Base-by-base conservation (phyloP, 2,113 vertebrate species). In the Ciconia maguari region DNA sequence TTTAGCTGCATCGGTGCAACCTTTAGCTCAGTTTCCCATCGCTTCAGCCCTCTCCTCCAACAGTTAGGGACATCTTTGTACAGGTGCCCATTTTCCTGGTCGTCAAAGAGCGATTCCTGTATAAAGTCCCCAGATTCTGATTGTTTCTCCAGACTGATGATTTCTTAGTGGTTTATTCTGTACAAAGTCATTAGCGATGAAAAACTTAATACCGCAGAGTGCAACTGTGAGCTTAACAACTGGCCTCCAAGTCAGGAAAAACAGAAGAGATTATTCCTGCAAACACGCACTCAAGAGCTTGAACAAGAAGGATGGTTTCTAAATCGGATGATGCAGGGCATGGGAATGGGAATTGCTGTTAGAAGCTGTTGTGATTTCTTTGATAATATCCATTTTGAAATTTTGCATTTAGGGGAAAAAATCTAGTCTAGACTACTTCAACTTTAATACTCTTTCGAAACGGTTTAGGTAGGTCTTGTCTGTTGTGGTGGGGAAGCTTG, bases 111-210 rank as follows among this genome's bases (percentile, higher is more conserved):
- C 2, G 2, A 30, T 60, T 91, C 68, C 60, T 55, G 11, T n/a
- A 7, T 21, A 66, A 51, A 95, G 42, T 26, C 68, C 32, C 14
- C 34, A 7, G n/a, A 32, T 84, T 78, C 68, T 32, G n/a, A 29
- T 74, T 74, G 44, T 88, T 95, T 44, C 71, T 32, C 16, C 8
- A 54, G 52, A 26, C 34, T 24, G 55, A 24, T 68, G 51, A 57
- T 89, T 91, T 84, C 34, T 34, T 76, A 70, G 66, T 58, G 44
- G 38, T 65, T 95, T 89, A 22, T 62, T 77, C 58, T 88, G 32
- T 83, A 19, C 30, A 27, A 69, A 89, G 70, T 75, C 41, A 49
- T 96, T 79, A 58, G 44, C 48, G 66, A 85, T 76, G 57, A 41
- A 79, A 76, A 89, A 42, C 55, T 79, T 54, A 16, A 14, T 54